Evolutionary conservation across 2,113 vertebrate genomes (phyloP).

Genomic region (Crotophaga sulcirostris): DNA sequence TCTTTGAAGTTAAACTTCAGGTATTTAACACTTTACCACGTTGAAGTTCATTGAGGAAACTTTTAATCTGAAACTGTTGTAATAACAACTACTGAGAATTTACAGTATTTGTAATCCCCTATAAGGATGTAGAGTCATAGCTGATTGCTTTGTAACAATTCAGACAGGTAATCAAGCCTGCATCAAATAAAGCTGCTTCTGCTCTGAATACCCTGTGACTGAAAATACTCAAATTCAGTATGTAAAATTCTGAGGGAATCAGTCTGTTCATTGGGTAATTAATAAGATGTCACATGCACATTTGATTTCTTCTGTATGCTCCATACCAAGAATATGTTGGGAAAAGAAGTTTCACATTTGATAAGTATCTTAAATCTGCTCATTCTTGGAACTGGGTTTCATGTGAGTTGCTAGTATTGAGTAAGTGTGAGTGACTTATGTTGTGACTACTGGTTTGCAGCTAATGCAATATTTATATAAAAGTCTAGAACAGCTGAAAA

Average conservation of each 20-base stretch:
- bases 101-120: neutral
- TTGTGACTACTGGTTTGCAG: neutral
- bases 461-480: neutral
- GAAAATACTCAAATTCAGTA: neutral
- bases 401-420: neutral
- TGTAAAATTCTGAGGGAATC: neutral
- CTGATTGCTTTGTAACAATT: neutral
- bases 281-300: accelerated
- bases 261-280: neutral
- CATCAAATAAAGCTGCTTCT: neutral
- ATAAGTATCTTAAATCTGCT: neutral
- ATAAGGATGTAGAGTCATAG: neutral
- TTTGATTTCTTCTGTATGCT: neutral
- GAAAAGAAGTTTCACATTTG: neutral
- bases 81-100: neutral
- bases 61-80: neutral
- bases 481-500: neutral
- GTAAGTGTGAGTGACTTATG: neutral
- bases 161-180: neutral
- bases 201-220: neutral
- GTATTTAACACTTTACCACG: conserved; percentile 67
- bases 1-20: conserved; percentile 97
- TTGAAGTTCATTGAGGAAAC: neutral
- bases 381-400: neutral
- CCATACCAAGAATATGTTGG: neutral